Percentiles rank a stretch among this genome's conserved stretches.
phyloP scores from a whole-genome alignment of 2,113 vertebrate species.

The Dryoscopus gambensis region DNA sequence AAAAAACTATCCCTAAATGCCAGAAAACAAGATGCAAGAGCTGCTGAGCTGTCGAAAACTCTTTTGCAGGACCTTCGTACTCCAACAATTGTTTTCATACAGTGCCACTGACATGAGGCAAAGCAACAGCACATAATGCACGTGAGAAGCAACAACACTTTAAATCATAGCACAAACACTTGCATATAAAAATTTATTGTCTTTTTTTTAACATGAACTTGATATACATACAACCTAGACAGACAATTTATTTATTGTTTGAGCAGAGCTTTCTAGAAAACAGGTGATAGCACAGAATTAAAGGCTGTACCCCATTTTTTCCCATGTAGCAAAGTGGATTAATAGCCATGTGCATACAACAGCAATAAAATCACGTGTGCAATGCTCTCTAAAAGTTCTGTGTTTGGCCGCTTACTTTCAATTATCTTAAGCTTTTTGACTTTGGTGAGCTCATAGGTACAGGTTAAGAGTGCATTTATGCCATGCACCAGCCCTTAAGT shows the following conservation, averaged over 20 bases:
- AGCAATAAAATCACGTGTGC: neutral
- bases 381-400: neutral
- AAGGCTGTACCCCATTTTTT: neutral
- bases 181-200: conserved; percentile 59
- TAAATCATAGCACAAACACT: neutral
- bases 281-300: neutral
- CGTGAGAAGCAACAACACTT: neutral
- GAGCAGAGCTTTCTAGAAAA: neutral
- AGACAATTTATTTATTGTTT: neutral
- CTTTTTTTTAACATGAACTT: neutral
- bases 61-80: rapidly evolving
- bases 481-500: neutral
- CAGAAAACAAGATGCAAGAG: neutral
- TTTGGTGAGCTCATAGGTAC: neutral
- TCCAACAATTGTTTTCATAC: neutral
- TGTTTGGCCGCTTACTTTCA: neutral
- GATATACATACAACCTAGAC: neutral
- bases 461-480: neutral
- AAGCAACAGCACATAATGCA: neutral
- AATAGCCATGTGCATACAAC: neutral
- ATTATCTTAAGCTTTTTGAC: neutral
- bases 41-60: neutral
- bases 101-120: neutral
- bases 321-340: neutral
- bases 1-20: neutral